These are phyloP conservation scores for Siniperca obscura DNA, from an alignment of 2,797 vertebrate genomes.

Conservation along the genomic window DNA sequence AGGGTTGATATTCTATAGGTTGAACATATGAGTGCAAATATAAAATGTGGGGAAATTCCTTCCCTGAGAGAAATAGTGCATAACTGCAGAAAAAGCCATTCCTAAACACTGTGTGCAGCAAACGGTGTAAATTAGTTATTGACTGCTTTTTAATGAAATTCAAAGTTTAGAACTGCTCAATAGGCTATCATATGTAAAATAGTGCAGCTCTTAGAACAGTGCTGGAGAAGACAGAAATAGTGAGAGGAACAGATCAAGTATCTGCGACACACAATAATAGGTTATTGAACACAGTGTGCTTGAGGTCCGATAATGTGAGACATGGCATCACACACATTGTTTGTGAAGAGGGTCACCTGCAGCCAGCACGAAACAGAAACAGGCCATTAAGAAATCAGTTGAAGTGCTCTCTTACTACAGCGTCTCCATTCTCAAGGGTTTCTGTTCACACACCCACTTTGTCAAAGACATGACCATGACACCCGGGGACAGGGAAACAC, in stretches of 20 bases:
- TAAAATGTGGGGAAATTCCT: conserved; percentile 64
- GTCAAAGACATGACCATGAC: conserved; percentile 77
- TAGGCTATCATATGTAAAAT: conserved; percentile 84
- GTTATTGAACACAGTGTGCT: conserved; percentile 68
- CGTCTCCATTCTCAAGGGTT: conserved; percentile 69
- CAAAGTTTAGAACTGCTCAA: conserved; percentile 87
- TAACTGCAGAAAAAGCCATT: conserved; percentile 74
- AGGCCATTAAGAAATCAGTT: conserved; percentile 83
- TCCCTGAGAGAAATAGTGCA: conserved; percentile 70
- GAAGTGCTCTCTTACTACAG: conserved; percentile 78
- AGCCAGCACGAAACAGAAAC: conserved; percentile 76
- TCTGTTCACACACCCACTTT: conserved; percentile 75
- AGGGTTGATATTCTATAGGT: conserved; percentile 54
- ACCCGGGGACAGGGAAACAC: conserved; percentile 63
- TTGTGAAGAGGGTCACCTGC: conserved; percentile 81
- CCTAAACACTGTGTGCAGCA: conserved; percentile 79
- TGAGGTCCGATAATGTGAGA: conserved; percentile 61
- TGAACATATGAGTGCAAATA: conserved; percentile 66
- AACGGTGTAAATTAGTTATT: conserved; percentile 87
- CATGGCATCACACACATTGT: conserved; percentile 60
- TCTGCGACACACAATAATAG: conserved; percentile 67
- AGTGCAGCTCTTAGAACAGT: conserved; percentile 76
- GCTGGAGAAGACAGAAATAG: conserved; percentile 67
- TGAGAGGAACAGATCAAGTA: conserved; percentile 69
- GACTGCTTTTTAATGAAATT: conserved; percentile 88